Conservation (phyloP, 2,113 vertebrate species). For the Periophthalmodon schlosseri region DNA sequence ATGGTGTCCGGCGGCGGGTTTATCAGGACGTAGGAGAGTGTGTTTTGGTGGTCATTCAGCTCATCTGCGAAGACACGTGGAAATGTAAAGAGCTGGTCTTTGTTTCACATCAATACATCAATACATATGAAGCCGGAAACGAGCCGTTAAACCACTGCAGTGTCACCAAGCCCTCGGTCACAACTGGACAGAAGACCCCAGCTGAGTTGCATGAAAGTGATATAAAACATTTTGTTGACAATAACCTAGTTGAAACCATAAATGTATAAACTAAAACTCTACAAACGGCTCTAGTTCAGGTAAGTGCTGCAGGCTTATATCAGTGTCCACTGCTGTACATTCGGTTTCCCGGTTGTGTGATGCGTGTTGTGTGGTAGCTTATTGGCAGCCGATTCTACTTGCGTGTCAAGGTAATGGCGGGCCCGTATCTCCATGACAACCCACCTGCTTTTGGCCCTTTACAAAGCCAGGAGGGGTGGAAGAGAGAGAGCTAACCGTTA, state of each 20-base stretch:
- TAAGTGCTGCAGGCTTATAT: background rate
- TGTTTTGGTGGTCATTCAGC: constrained; percentile 98
- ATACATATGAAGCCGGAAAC: constrained; percentile 24
- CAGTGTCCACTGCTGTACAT: background rate
- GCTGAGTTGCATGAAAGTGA: background rate
- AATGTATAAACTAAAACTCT: background rate
- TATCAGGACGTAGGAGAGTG: constrained; percentile 94
- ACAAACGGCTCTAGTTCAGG: background rate
- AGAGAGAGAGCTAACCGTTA: constrained; percentile 82
- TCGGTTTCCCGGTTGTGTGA: constrained; percentile 4
- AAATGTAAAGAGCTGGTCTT: constrained; percentile 36
- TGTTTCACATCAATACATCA: constrained; percentile 20
- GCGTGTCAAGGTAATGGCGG: constrained; percentile 56
- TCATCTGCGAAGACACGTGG: constrained; percentile 81
- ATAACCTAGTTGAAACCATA: background rate
- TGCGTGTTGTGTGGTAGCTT: constrained; percentile 20
- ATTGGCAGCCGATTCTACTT: constrained; percentile 53
- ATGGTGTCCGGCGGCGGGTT: constrained; percentile 93
- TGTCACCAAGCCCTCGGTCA: constrained; percentile 10
- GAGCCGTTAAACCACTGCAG: constrained; percentile 22
- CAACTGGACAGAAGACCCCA: background rate
- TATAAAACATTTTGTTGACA: background rate
- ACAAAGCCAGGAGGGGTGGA: constrained; percentile 74
- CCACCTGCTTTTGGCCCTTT: constrained; percentile 82
- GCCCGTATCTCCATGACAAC: constrained; percentile 72